Conservation (phyloP, 2,797 vertebrate species). For the Acropternis orthonyx region DNA sequence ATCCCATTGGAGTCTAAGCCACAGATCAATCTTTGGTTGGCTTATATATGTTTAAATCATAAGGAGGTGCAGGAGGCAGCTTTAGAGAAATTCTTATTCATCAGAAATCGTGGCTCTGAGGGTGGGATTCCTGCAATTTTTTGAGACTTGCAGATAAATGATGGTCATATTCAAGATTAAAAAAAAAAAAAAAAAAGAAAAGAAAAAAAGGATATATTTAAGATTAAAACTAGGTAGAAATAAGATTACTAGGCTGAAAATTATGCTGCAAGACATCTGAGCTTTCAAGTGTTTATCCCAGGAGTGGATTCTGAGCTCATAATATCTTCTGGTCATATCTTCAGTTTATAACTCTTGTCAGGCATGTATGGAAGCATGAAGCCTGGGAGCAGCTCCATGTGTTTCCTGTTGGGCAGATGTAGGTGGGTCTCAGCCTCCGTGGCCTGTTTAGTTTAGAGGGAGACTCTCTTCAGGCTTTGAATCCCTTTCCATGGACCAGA, state of each 20-base stretch:
- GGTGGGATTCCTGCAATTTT: background rate
- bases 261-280: background rate
- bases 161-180: background rate
- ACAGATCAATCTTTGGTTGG: background rate
- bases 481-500: background rate
- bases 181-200: background rate
- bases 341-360: background rate
- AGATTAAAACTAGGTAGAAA: background rate
- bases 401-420: background rate
- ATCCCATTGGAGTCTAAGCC: background rate
- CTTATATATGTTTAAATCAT: background rate
- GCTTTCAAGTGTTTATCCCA: background rate
- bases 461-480: background rate
- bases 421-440: fast-evolving
- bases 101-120: background rate
- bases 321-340: background rate
- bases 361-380: fast-evolving
- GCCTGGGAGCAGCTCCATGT: background rate
- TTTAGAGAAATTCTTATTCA: background rate
- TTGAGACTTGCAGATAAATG: background rate
- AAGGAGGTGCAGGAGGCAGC: background rate
- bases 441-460: background rate
- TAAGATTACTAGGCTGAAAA: background rate
- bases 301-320: background rate
- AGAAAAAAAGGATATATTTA: background rate